Base-by-base conservation (phyloP, 1,140 invertebrate genomes). In the Aplysia californica region DNA sequence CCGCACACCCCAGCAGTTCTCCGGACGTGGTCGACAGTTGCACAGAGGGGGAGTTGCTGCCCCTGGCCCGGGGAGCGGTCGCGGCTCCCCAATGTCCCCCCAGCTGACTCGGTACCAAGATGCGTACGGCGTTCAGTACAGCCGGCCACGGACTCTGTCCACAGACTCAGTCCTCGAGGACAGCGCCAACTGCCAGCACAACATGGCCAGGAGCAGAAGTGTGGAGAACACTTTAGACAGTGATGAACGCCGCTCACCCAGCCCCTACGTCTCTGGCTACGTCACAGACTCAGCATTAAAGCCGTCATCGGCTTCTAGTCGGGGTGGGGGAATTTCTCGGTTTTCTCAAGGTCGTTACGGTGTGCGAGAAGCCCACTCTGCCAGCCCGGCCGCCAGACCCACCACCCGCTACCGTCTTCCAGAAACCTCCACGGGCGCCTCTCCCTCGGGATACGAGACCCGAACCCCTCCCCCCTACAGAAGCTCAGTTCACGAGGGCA, bases 151-250 rank as follows among this genome's bases (percentile, higher is more conserved):
- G 69, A 80, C 84, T 23, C 61, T 66, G 29, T 86, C 86, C 39
- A 77, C 82, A 55, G 86, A 87, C 58, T 76, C 80, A 56, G 29
- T 85, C 3, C 56, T 82, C 33, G 80, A 83, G 56, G 78, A 78
- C 31, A 74, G 73, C 29, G 65, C 77, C n/a, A 3, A 35, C 23
- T 56, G 6, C 31, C 23, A 23, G 21, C 73, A 75, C 50, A 59
- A 78, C 65, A 61, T 84, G 41, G 35, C 61, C 29, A 50, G 77
- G 55, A 82, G 81, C 44, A 77, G 72, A 64, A 82, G 79, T 77
- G 71, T 68, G 26, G 84, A 82, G 35, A 74, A 78, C 55, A 77
- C 74, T 10, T 44, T 83, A 58, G 79, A 80, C n/a, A 33, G 58
- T 10, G 26, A n/a, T 20, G 59, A 70, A 5, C 26, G 29, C 15